Evolutionary conservation across 2,797 vertebrate species (phyloP), one percentile per base, ranked within the genome.

Genomic region (Mallotus villosus): DNA sequence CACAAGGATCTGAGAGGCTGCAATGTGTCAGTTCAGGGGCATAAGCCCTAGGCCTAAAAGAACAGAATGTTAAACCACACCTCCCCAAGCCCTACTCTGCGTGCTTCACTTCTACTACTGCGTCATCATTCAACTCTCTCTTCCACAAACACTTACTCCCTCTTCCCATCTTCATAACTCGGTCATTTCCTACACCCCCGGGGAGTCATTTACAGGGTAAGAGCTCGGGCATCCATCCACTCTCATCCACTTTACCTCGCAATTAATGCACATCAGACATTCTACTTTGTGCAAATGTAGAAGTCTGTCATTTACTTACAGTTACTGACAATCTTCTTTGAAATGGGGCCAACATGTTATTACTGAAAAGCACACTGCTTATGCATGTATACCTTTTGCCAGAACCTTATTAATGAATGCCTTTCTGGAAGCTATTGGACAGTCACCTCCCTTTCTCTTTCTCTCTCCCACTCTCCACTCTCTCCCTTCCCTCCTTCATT

Each of bases 301-400:
- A 86, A 88, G 72, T 73, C 80, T 84, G 87, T 89, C 85, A 86
- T 71, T 88, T 84, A 89, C 86, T 86, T 83, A 82, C 75, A 78
- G 81, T 90, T 90, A 85, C 77, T 91, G 86, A 92, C 88, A 89
- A 37, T 37, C 34, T 11, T 37, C 34, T 37, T 37, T 37, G 34
- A 37, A 37, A 37, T 37, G 34, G 8, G 7, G 34, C 34, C 34
- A 37, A 37, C 34, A 37, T 37, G 34, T 37, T 37, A 37, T 37
- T 37, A 1, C 34, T 37, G 34, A 11, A 37, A 51, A 51, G 19
- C 49, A 51, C 17, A 12, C 49, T 51, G 11, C 49, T 51, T 19
- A 51, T 51, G 17, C 49, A 51, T 51, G 49, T 51, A 16, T 19
- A 19, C 49, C 19, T 16, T 51, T 14, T 51, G 34, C 34, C 34